Conservation (phyloP, 2,113 vertebrate genomes). For the Oreamnos americanus region DNA sequence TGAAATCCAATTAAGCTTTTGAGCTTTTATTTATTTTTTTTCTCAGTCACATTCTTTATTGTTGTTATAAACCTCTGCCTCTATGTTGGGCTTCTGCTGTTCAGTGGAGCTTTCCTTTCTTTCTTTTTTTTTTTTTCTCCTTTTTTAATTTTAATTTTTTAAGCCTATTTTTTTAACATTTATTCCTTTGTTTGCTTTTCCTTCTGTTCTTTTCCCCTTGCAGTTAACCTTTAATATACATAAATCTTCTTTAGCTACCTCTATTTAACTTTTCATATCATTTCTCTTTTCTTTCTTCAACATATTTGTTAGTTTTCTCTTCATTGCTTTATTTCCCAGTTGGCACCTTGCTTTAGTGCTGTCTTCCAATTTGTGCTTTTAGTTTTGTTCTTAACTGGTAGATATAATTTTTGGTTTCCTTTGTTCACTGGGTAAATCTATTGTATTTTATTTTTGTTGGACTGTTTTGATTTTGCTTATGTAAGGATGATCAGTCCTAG, state of each 20-base stretch:
- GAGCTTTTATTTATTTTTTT: neutral
- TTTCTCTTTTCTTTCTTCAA: neutral
- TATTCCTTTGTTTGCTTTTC: neutral
- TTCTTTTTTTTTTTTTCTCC: accelerated
- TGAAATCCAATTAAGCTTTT: neutral
- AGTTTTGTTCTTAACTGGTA: neutral
- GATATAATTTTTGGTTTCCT: neutral
- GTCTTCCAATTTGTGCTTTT: neutral
- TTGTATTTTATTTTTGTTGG: neutral
- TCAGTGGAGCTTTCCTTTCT: neutral
- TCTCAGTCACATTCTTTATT: neutral
- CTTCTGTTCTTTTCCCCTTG: neutral
- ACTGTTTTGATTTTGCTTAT: neutral
- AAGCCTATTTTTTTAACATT: neutral
- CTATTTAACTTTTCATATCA: neutral
- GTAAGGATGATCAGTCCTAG: too few relatives aligned
- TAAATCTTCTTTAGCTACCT: neutral
- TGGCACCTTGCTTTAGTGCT: neutral
- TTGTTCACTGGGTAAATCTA: neutral
- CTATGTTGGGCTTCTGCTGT: neutral
- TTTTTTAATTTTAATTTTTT: neutral
- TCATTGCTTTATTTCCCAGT: neutral
- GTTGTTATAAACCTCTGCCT: neutral
- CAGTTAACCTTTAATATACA: neutral
- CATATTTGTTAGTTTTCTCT: neutral